Conservation (phyloP, 2,888 invertebrate genomes). For the Mactromeris polynyma region DNA sequence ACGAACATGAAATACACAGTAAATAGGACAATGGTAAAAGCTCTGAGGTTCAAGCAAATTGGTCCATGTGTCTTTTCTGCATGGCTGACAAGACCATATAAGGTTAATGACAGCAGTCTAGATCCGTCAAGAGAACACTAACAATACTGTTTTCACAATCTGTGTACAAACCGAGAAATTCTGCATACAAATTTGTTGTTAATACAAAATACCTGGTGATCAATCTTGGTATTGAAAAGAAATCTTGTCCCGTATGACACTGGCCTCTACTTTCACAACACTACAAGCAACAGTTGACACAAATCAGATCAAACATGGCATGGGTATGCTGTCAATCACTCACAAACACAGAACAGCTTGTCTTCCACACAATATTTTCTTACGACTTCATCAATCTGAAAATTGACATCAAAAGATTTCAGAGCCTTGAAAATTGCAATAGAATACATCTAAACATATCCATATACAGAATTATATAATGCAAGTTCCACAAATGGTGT, state of each 20-base stretch:
- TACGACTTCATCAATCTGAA: background rate
- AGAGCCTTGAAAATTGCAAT: too few relatives aligned
- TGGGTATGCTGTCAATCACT: background rate
- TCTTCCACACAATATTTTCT: background rate
- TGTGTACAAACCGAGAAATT: background rate
- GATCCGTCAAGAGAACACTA: background rate
- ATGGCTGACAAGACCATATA: too few relatives aligned
- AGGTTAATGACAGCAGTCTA: too few relatives aligned
- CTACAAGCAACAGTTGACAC: conserved; percentile 2
- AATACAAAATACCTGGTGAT: conserved; percentile 9
- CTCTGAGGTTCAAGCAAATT: too few relatives aligned
- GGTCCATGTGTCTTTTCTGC: too few relatives aligned
- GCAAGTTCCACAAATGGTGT: background rate
- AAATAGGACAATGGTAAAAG: too few relatives aligned
- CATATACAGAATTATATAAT: background rate
- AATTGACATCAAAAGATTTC: background rate
- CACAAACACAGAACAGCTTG: background rate
- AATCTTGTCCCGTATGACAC: background rate
- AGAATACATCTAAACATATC: too few relatives aligned
- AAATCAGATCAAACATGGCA: background rate
- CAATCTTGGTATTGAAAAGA: background rate
- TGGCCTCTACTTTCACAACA: background rate
- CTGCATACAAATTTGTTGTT: background rate
- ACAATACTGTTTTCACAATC: background rate
- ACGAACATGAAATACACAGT: too few relatives aligned